Base-by-base conservation (phyloP, 2,113 vertebrate species). In the Condylura cristata region DNA sequence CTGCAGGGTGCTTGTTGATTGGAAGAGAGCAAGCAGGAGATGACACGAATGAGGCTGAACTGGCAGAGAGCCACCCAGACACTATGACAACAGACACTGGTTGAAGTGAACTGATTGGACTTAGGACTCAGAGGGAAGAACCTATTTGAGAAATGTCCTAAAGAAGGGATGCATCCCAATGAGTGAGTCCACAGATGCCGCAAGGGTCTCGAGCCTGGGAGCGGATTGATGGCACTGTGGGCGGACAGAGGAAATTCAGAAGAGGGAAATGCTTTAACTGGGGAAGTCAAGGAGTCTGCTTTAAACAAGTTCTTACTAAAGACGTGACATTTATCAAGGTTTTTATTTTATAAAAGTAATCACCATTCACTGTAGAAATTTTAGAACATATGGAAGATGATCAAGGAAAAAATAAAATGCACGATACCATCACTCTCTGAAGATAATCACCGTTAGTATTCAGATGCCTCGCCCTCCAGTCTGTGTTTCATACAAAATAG, bases 271-370 rank as follows among this genome's bases (percentile, higher is more conserved):
- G 71, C 30, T 30, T 81, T 66, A 3, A 88, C 17, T 48, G 17
- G 39, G 16, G 32, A 89, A 24, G 34, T 37, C 0, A 8, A 82
- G 22, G 53, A 63, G 17, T 41, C 16, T 91, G 39, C 75, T 88
- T 85, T 87, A 78, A 90, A 80, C 22, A 71, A 85, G 39, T 26
- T 60, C 51, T 86, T 84, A 93, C 5, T 41, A 82, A 74, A 65
- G 93, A 75, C 48, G 80, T 46, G 65, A 88, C 17, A 87, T 39
- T 65, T 63, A 60, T 16, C 28, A 70, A 10, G 3, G 28, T 71
- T 93, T 84, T 85, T 44, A 41, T 66, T 87, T 87, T 53, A 87
- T 80, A 75, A 76, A 85, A 89, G n/a, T 63, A 91, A 66, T 80
- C 78, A 72, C 37, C 39, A 34, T 86, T 81, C 53, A 10, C 8